Conservation (phyloP, 2,113 vertebrate genomes). For the Saguinus imperator region DNA sequence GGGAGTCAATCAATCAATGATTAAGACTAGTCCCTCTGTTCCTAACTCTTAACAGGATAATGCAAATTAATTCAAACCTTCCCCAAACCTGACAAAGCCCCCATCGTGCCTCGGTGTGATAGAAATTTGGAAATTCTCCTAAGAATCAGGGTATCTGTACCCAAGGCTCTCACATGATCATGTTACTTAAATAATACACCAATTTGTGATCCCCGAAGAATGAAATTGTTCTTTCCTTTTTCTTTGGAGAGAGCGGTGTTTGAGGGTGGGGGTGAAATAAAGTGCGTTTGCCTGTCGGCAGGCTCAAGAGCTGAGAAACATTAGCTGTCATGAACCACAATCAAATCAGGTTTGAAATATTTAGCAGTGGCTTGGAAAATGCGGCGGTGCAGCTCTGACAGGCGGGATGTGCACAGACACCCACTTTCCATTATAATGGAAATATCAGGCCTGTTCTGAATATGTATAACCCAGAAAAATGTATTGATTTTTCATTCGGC, state of each 20-base stretch:
- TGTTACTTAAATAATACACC: conserved; percentile 71
- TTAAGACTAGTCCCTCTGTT: conserved; percentile 14
- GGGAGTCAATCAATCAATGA: conserved; percentile 60
- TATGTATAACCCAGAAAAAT: conserved; percentile 99
- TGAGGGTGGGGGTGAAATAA: conserved; percentile 68
- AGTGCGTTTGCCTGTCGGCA: conserved; percentile 79
- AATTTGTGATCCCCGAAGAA: conserved; percentile 62
- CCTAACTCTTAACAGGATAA: not conserved
- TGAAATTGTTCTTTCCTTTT: conserved; percentile 66
- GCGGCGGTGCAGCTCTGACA: conserved; percentile 95
- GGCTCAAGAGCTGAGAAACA: conserved; percentile 87
- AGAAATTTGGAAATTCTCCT: conserved; percentile 71
- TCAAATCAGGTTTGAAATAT: conserved; percentile 99
- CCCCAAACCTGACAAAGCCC: conserved; percentile 44
- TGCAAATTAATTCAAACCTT: conserved; percentile 27
- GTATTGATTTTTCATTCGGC: conserved; percentile 99
- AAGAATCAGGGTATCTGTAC: conserved; percentile 58
- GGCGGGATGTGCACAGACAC: conserved; percentile 90
- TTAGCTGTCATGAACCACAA: conserved; percentile 96
- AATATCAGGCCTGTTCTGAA: conserved; percentile 94
- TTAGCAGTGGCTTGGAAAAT: conserved; percentile 99
- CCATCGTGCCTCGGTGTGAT: not conserved
- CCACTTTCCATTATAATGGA: conserved; percentile 94
- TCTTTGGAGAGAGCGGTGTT: conserved; percentile 67
- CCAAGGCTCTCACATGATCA: conserved; percentile 51